These are phyloP conservation scores for Picus viridis DNA, from an alignment of 2,797 vertebrate species.

Conservation along the genomic window DNA sequence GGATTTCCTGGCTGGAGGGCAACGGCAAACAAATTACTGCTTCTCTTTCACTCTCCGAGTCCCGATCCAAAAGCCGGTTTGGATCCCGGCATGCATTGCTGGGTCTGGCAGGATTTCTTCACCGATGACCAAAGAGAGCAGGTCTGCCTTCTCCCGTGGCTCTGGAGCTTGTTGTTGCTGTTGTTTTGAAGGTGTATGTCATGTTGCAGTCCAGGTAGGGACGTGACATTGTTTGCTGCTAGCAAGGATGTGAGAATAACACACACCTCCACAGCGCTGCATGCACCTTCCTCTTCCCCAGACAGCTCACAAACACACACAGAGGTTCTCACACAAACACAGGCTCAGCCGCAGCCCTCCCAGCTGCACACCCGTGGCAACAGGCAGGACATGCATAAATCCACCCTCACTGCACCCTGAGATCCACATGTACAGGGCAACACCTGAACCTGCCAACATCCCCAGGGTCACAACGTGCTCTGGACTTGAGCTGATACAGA, in stretches of 20 bases:
- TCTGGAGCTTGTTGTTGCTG: not conserved
- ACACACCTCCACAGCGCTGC: not conserved
- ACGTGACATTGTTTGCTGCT: slow-evolving; percentile 39
- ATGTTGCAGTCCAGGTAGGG: not conserved
- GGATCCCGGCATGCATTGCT: not conserved
- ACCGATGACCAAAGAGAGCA: not conserved
- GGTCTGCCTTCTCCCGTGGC: not conserved
- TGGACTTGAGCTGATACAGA: not conserved
- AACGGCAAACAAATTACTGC: slow-evolving; percentile 19
- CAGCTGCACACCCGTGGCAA: not conserved
- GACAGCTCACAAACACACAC: not conserved
- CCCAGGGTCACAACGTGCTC: not conserved
- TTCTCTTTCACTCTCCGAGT: not conserved
- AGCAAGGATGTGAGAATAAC: slow-evolving; percentile 39
- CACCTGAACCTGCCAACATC: accelerated
- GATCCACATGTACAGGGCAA: not conserved
- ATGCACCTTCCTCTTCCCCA: not conserved
- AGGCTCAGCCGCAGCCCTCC: not conserved
- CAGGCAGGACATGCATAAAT: not conserved
- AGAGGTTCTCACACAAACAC: not conserved
- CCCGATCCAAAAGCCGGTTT: not conserved
- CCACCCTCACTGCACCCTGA: not conserved
- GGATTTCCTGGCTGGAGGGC: slow-evolving; percentile 48
- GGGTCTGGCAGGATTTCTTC: not conserved
- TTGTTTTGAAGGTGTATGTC: not conserved